Evolutionary conservation across 2,888 invertebrate species (phyloP).

Genomic region (Alviniconcha strummeri): DNA sequence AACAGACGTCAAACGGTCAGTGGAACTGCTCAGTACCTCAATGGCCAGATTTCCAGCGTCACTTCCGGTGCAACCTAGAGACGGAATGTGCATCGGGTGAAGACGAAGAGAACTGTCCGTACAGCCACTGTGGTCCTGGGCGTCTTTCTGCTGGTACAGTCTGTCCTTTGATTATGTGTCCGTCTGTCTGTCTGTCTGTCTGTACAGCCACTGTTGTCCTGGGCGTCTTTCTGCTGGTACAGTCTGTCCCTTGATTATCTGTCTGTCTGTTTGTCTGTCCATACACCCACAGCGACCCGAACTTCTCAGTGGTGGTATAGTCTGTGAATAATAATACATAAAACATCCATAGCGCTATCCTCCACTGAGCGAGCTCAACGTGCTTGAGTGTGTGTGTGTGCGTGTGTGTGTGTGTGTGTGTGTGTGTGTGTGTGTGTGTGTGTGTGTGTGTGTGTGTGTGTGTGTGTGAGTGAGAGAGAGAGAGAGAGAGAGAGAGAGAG

Average conservation of each 20-base stretch:
- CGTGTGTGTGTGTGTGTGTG: background rate
- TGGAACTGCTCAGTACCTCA: constrained; percentile 21
- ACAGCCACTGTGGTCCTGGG: background rate
- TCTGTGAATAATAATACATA: too few relatives aligned
- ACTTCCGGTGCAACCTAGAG: constrained; percentile 11
- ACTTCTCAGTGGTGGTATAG: too few relatives aligned
- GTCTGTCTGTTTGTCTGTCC: too few relatives aligned
- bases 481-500: background rate
- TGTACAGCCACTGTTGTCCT: too few relatives aligned
- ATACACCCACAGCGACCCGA: too few relatives aligned
- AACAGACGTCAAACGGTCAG: background rate
- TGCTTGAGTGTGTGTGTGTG: background rate
- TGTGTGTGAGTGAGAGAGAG: background rate
- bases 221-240: too few relatives aligned
- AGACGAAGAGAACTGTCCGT: constrained; percentile 3
- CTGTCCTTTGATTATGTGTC: too few relatives aligned
- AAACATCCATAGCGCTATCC: too few relatives aligned
- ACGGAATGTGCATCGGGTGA: background rate
- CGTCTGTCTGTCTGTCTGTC: too few relatives aligned
- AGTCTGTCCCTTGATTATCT: too few relatives aligned
- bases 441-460: background rate
- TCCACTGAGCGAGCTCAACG: background rate
- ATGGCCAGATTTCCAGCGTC: background rate
- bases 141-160: background rate
- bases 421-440: background rate